A percentile compares a stretch with the other conserved stretches of the same genome.
Evolutionary conservation across 92 coral and sea anemone species (phyloP).

Genomic region (Diadumene lineata): DNA sequence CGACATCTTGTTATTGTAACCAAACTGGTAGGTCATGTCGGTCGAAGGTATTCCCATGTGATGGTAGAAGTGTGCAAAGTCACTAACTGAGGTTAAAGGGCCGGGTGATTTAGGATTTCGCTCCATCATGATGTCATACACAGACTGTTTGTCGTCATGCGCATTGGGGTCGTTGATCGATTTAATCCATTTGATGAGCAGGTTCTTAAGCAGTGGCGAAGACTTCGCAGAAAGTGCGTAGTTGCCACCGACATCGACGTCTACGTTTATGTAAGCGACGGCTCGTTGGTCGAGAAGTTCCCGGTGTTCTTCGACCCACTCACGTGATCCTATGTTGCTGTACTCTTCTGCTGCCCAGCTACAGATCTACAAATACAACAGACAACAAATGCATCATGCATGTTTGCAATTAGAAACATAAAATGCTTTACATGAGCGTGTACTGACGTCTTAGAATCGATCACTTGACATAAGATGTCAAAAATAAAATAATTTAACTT

Average conservation of each 20-base stretch:
- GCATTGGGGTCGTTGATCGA: slow-evolving; percentile 64
- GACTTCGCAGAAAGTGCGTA: not conserved
- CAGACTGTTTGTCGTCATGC: slow-evolving; percentile 43
- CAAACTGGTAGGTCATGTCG: slow-evolving; percentile 56
- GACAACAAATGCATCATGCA: no score
- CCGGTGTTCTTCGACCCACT: slow-evolving; percentile 40
- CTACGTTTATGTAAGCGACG: slow-evolving; percentile 24
- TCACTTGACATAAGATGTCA: no score
- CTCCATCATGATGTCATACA: slow-evolving; percentile 62
- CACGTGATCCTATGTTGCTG: slow-evolving; percentile 30
- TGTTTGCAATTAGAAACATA: no score
- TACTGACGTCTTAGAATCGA: no score
- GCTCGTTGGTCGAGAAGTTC: slow-evolving; percentile 21
- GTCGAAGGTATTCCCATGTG: slow-evolving; percentile 69
- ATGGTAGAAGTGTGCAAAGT: slow-evolving; percentile 65
- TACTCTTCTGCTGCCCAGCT: slow-evolving; percentile 55
- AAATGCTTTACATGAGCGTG: no score
- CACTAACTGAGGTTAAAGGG: slow-evolving; percentile 64
- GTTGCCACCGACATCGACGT: slow-evolving; percentile 28
- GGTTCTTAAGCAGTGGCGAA: slow-evolving; percentile 4
- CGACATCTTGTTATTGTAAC: slow-evolving; percentile 38
- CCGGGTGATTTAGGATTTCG: slow-evolving; percentile 39
- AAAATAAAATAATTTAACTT: no score
- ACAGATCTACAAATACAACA: not conserved
- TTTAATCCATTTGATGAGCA: slow-evolving; percentile 6